phyloP scores from a whole-genome alignment of 1,140 invertebrate species.

The Pogonomyrmex californicus region DNA sequence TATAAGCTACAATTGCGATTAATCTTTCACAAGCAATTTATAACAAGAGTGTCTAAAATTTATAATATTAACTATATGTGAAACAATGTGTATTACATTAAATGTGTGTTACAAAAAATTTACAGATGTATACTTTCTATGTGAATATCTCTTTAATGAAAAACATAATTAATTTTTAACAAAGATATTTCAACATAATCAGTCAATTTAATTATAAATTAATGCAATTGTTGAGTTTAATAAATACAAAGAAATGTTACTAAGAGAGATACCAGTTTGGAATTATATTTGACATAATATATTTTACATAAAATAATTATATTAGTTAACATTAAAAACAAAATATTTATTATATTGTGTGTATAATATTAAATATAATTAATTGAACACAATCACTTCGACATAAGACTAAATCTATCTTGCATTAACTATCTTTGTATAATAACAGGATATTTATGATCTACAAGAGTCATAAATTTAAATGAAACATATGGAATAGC shows the following conservation, averaged over 20 bases:
- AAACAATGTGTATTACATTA: not conserved
- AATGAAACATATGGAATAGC: slow-evolving; percentile 51
- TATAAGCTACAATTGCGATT: slow-evolving; percentile 21
- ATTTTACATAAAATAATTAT: not conserved
- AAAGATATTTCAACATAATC: not conserved
- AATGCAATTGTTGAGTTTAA: not conserved
- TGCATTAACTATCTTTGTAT: slow-evolving; percentile 21
- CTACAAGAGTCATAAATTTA: slow-evolving; percentile 68
- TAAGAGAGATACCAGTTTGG: no score
- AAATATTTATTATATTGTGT: not conserved
- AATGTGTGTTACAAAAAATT: not conserved
- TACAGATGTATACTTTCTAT: not conserved
- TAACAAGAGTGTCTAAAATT: not conserved
- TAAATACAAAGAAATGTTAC: no score
- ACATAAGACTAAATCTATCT: not conserved
- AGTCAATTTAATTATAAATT: not conserved
- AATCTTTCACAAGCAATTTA: not conserved
- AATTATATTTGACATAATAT: no score
- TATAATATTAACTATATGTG: not conserved
- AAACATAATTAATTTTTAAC: not conserved
- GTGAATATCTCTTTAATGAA: not conserved
- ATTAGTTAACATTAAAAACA: not conserved
- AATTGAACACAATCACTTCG: not conserved
- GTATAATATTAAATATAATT: slow-evolving; percentile 21
- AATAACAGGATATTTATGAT: slow-evolving; percentile 69